phyloP scores from a whole-genome alignment of 2,113 vertebrate species.

The Hipposideros armiger region DNA sequence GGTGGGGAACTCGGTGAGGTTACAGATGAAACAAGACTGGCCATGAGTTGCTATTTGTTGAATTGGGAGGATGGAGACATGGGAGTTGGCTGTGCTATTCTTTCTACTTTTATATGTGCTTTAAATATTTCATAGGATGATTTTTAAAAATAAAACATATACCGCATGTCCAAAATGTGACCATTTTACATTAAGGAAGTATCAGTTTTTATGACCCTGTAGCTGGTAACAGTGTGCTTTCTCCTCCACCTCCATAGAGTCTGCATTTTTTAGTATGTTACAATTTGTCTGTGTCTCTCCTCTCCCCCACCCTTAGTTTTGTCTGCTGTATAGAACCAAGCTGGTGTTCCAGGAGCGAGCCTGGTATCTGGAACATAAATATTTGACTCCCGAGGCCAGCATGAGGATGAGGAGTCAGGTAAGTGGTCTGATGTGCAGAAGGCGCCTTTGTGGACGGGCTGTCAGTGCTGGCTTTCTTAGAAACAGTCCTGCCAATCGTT shows the following conservation, averaged over 20 bases:
- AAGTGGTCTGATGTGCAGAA: not conserved
- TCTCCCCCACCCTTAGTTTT: conserved; percentile 77
- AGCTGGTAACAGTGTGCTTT: not conserved
- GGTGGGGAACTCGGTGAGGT: not conserved
- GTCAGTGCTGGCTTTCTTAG: conserved; percentile 43
- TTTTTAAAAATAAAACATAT: not conserved
- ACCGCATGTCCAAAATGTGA: not conserved
- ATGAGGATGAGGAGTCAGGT: conserved; percentile 84
- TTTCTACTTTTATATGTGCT: not conserved
- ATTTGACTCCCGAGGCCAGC: conserved; percentile 78
- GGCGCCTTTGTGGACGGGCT: not conserved
- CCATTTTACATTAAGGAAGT: not conserved
- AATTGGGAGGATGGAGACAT: not conserved
- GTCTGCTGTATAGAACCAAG: conserved; percentile 85
- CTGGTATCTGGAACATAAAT: conserved; percentile 86
- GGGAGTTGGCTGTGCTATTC: not conserved
- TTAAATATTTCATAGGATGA: not conserved
- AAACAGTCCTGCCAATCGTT: conserved; percentile 14
- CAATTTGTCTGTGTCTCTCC: not conserved
- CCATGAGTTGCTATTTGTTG: not conserved
- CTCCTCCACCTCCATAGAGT: not conserved
- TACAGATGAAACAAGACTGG: not conserved
- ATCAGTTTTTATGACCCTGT: not conserved
- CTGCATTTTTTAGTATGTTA: conserved; percentile 12
- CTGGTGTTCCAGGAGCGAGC: conserved; percentile 85